Evolutionary conservation across 2,888 invertebrate genomes (phyloP).

Genomic region (Caenorhabditis drosophilae): DNA sequence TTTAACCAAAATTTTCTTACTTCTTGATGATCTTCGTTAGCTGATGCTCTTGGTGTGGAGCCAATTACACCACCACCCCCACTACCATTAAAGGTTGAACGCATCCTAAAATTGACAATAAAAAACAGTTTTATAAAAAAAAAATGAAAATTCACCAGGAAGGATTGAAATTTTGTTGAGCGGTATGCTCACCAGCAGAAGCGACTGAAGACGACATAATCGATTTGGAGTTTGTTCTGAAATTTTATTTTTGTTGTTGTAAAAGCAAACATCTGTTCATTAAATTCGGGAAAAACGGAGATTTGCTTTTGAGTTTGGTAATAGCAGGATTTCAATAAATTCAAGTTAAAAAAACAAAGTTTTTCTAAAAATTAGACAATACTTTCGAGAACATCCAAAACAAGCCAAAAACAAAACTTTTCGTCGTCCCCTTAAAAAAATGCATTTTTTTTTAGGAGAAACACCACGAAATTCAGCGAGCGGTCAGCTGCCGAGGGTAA

Average conservation of each 20-base stretch:
- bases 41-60: constrained; percentile 13
- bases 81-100: constrained; percentile 23
- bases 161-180: constrained; percentile 48
- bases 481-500: constrained; percentile 2
- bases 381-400: too few relatives aligned
- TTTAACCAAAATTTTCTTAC: constrained; percentile 6
- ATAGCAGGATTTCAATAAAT: too few relatives aligned
- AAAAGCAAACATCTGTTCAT: too few relatives aligned
- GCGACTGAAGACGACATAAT: constrained; percentile 32
- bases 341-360: too few relatives aligned
- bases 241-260: constrained; percentile 1
- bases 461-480: too few relatives aligned
- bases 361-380: too few relatives aligned
- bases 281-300: too few relatives aligned
- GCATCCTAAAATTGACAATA: constrained; percentile 38
- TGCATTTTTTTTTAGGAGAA: too few relatives aligned
- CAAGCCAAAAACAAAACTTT: too few relatives aligned
- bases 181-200: constrained; percentile 32
- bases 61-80: constrained; percentile 3
- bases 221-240: constrained; percentile 25
- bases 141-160: constrained; percentile 49
- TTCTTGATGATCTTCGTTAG: constrained; percentile 4
- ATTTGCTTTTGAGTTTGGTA: too few relatives aligned
- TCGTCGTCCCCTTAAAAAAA: too few relatives aligned
- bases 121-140: background rate